Evolutionary conservation across 1,140 invertebrate genomes (phyloP).

Genomic region (Brachionus koreanus): DNA sequence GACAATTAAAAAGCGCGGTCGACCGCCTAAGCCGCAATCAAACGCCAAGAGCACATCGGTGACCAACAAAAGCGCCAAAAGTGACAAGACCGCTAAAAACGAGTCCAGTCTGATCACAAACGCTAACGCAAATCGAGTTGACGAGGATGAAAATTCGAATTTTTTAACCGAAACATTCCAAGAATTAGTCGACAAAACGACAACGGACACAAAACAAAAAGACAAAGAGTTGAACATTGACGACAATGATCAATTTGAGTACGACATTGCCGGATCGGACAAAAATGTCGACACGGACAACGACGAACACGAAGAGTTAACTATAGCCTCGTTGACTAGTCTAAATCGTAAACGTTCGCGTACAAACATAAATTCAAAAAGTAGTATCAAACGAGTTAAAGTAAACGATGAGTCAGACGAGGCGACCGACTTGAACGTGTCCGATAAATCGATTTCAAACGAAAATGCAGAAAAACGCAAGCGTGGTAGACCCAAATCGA

Average conservation of each 20-base stretch:
- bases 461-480: conserved; percentile 23
- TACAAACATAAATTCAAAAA: background rate
- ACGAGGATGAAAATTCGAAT: background rate
- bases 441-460: background rate
- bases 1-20: conserved; percentile 24
- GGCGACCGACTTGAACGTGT: background rate
- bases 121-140: background rate
- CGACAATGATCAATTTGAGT: background rate
- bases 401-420: background rate
- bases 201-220: background rate
- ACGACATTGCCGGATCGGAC: background rate
- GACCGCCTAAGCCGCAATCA: background rate
- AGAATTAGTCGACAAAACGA: background rate
- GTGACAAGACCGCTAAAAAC: background rate
- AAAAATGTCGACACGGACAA: background rate
- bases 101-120: background rate
- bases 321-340: conserved; percentile 6
- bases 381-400: background rate
- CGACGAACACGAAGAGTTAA: conserved; percentile 1
- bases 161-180: conserved; percentile 32
- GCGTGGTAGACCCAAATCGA: background rate
- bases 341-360: conserved; percentile 9
- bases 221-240: background rate
- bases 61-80: background rate
- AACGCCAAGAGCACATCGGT: background rate